Percentiles rank a stretch among this genome's conserved stretches.
Evolutionary conservation across 2,888 invertebrate species (phyloP).

Genomic region (Drosophila lacicola): DNA sequence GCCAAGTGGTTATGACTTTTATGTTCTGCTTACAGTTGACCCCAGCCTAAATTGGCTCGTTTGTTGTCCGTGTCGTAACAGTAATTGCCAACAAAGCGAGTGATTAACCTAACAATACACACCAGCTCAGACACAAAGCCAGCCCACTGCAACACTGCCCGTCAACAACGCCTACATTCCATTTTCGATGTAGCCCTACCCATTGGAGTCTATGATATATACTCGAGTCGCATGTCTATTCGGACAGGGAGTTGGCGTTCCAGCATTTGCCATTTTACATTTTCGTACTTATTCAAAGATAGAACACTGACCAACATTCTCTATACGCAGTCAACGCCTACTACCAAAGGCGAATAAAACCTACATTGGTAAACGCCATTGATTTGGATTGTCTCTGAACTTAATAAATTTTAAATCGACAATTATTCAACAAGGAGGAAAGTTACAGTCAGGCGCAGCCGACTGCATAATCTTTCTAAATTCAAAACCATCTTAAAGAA

Average conservation of each 20-base stretch:
- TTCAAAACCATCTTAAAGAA: no score
- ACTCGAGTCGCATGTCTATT: neutral
- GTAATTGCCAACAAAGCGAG: conserved; percentile 82
- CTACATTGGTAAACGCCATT: no score
- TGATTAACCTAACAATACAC: conserved; percentile 73
- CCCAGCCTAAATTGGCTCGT: conserved; percentile 35
- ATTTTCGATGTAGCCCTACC: conserved; percentile 60
- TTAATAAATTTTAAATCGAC: neutral
- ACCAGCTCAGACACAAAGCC: conserved; percentile 10
- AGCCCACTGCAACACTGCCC: conserved; percentile 23
- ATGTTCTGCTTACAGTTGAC: conserved; percentile 23
- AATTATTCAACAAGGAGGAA: neutral
- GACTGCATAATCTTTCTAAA: no score
- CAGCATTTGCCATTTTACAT: conserved; percentile 4
- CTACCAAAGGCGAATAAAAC: neutral
- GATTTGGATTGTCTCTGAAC: no score
- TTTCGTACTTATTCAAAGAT: neutral
- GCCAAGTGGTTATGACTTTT: conserved; percentile 50
- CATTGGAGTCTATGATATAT: neutral
- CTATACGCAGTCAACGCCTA: neutral
- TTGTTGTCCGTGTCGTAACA: conserved; percentile 63
- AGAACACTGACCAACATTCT: neutral
- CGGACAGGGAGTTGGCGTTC: conserved; percentile 3
- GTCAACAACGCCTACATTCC: conserved; percentile 42
- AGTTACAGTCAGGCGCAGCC: no score